Evolutionary conservation across 1,140 invertebrate genomes (phyloP), one percentile per base, ranked within the genome.

Genomic region (Anastrepha obliqua): DNA sequence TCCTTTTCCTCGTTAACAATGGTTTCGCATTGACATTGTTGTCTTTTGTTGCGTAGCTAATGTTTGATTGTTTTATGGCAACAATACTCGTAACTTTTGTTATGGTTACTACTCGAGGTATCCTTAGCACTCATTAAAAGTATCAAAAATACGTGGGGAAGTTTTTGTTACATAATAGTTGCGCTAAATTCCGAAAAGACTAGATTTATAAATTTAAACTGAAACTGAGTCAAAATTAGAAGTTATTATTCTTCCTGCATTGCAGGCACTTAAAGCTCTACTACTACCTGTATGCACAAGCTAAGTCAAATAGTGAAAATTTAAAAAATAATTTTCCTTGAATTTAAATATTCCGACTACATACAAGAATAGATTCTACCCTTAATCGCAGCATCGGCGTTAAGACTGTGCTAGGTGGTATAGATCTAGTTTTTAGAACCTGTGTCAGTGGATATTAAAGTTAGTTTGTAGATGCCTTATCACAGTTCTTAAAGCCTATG

Each of bases 21-120:
- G 67, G 2, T 11, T 29, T 8, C 42, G 42, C 44, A 11, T 47
- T 74, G 67, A 74, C 39, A 74, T 74, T 74, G 67, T 74, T 44
- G 6, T 42, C 39, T 47, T 74, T 74, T 74, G 67, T 47, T 39
- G 39, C 67, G 5, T 47, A 17, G 42, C 67, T 74, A 74, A 74
- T 74, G 42, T 74, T 74, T 74, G 67, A 74, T 74, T 74, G 67
- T 74, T 74, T 74, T 74, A 74, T 74, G 67, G 67, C 42, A 74
- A 17, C 42, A 74, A 17, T 74, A 15, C 67, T 17, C 67, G 67
- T 47, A 74, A 74, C 67, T 74, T 74, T 74, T 44, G 39, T 74
- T 74, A 44, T 74, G 67, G 9, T 44, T 29, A 74, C 67, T 47
- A 74, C 15, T 74, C 42, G 39, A 74, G 17, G 67, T 74, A 44